Evolutionary conservation across 2,113 vertebrate species (phyloP), one percentile per base, ranked within the genome.

Genomic region (Cyphomyrus plagiostoma): DNA sequence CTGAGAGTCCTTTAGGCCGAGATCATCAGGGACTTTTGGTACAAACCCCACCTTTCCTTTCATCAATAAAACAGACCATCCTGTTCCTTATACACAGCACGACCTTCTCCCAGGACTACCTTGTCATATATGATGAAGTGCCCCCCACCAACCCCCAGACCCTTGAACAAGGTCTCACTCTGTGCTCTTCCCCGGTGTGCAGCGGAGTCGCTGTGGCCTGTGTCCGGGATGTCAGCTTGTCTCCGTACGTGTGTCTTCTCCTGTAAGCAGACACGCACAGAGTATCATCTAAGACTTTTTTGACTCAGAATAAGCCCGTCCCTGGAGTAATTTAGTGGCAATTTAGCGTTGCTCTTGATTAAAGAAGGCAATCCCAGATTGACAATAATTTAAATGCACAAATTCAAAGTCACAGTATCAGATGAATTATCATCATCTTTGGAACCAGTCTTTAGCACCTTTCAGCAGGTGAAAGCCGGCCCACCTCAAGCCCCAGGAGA

Each of bases 221-320:
- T 8, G 94, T 95, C 86, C 42, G 90, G 0, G 94, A 91, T 62
- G 90, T 83, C 85, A 93, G 90, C 89, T 93, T 96, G 86, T 94
- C 95, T n/a, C 92, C 91, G 46, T 92, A 94, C 39, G n/a, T 91
- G 52, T 92, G 91, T 52, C 90, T 94, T 82, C 94, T 96, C 92
- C 96, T 97, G 92, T 84, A 94, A 91, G 91, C 88, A 91, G 15
- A 0, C 85, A 84, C 91, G 92, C 89, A 95, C 87, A 92, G 91
- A 92, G 93, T 83, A 91, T 1, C 89, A 45, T 86, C 50, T 56
- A 35, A 26, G 62, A 26, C n/a, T 6, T 82, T 21, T 42, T 9
- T 82, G 17, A 82, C 17, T 53, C 17, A 53, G 17, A 17, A 53
- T 53, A 6, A 58, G 56, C 21, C 21, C 5, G 21, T 58, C 21